Conservation (phyloP, 92 coral and sea anemone genomes). For the Actinostola sp. region DNA sequence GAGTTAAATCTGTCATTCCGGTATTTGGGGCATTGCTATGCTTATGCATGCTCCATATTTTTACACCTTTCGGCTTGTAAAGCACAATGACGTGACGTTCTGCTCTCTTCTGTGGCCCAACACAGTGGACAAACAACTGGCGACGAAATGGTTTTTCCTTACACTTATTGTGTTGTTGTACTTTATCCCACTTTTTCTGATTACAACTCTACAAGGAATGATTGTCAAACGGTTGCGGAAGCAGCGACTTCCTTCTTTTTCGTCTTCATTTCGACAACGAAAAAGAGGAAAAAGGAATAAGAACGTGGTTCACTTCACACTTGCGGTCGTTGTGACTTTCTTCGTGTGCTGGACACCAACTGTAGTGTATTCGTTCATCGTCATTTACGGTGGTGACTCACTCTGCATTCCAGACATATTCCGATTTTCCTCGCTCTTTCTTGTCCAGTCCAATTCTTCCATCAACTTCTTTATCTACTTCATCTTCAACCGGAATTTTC, state of each 20-base stretch:
- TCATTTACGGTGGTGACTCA: slow-evolving; percentile 25
- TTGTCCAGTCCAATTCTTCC: slow-evolving; percentile 63
- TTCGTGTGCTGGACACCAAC: slow-evolving; percentile 71
- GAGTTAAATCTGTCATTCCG: slow-evolving; percentile 34
- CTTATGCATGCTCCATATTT: slow-evolving; percentile 56
- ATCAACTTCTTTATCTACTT: slow-evolving; percentile 65
- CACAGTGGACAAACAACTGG: slow-evolving; percentile 17
- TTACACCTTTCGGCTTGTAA: slow-evolving; percentile 53
- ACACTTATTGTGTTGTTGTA: slow-evolving; percentile 47
- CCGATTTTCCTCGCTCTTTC: slow-evolving; percentile 59
- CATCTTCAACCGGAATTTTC: slow-evolving; percentile 58
- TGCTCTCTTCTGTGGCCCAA: slow-evolving; percentile 56
- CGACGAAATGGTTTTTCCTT: slow-evolving; percentile 49
- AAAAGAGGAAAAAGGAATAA: slow-evolving; percentile 51
- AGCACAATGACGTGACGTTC: slow-evolving; percentile 30
- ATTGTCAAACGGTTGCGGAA: slow-evolving; percentile 52
- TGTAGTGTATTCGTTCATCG: slow-evolving; percentile 47
- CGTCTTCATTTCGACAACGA: slow-evolving; percentile 46
- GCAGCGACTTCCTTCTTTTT: slow-evolving; percentile 50
- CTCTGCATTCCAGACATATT: slow-evolving; percentile 46
- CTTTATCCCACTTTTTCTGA: slow-evolving; percentile 51
- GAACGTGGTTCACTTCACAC: slow-evolving; percentile 50
- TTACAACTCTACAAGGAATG: slow-evolving; percentile 41
- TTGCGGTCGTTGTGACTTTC: slow-evolving; percentile 63
- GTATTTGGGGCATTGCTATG: slow-evolving; percentile 57